Evolutionary conservation across 2,113 vertebrate species (phyloP).

Genomic region (Eulemur macaco): DNA sequence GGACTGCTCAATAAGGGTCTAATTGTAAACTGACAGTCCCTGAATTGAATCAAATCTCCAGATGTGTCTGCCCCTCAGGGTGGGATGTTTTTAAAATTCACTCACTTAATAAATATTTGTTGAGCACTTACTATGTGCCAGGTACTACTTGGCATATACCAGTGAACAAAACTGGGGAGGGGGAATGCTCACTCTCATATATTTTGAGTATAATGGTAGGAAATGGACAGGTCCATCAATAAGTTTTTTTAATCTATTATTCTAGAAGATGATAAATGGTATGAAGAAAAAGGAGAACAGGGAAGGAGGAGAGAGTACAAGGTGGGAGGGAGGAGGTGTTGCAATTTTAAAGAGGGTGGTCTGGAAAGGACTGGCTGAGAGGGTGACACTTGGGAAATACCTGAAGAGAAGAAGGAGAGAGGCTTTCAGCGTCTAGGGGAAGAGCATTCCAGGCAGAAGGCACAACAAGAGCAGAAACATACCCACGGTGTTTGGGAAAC

Average conservation of each 20-base stretch:
- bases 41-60: neutral
- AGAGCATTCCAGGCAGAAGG: neutral
- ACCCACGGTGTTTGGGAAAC: neutral
- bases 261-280: constrained; percentile 13
- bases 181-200: neutral
- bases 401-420: neutral
- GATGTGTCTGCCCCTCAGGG: neutral
- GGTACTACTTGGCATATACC: neutral
- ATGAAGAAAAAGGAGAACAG: neutral
- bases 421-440: neutral
- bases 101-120: neutral
- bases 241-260: neutral
- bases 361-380: neutral
- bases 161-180: neutral
- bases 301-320: neutral
- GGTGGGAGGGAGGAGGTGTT: neutral
- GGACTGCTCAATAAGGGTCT: neutral
- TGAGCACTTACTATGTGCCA: neutral
- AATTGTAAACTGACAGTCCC: neutral
- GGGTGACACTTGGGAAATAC: neutral
- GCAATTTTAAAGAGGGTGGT: neutral
- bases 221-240: neutral
- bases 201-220: neutral
- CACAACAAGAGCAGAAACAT: neutral
- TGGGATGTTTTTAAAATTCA: neutral